Conservation (phyloP, 2,888 invertebrate species). For the Alloscopus bannaensis region DNA sequence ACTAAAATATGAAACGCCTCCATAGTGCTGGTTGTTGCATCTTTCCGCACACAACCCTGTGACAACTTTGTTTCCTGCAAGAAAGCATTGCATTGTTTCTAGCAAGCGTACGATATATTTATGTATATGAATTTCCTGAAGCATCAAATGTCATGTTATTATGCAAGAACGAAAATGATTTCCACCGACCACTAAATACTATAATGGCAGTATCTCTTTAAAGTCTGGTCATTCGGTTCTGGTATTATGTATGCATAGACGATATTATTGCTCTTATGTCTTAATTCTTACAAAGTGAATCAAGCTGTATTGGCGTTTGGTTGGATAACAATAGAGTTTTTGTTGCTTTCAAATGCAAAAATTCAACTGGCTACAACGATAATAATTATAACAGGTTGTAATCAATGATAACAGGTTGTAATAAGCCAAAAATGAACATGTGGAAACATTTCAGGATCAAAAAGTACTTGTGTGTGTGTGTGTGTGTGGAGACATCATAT, state of each 20-base stretch:
- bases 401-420: constrained; percentile 38
- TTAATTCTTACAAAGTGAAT: constrained; percentile 64
- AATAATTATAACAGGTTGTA: constrained; percentile 49
- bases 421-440: constrained; percentile 39
- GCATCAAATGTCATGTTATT: too few species aligned
- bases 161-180: too few species aligned
- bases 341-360: constrained; percentile 60
- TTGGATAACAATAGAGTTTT: constrained; percentile 60
- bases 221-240: too few species aligned
- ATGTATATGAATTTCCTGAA: too few species aligned
- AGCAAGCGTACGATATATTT: too few species aligned
- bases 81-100: too few species aligned
- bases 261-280: constrained; percentile 65
- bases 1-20: too few species aligned
- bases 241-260: constrained; percentile 62
- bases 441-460: constrained; percentile 29
- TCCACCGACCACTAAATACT: too few species aligned
- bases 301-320: constrained; percentile 57
- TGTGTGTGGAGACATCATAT: constrained; percentile 16
- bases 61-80: too few species aligned
- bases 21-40: too few species aligned
- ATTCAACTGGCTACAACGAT: constrained; percentile 37
- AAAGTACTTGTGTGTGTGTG: constrained; percentile 4
- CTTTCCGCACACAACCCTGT: too few species aligned
- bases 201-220: too few species aligned